Percentiles rank a stretch among this genome's conserved stretches.
Evolutionary conservation across 1,140 invertebrate species (phyloP).

Genomic region (Xylocopa sonorina): DNA sequence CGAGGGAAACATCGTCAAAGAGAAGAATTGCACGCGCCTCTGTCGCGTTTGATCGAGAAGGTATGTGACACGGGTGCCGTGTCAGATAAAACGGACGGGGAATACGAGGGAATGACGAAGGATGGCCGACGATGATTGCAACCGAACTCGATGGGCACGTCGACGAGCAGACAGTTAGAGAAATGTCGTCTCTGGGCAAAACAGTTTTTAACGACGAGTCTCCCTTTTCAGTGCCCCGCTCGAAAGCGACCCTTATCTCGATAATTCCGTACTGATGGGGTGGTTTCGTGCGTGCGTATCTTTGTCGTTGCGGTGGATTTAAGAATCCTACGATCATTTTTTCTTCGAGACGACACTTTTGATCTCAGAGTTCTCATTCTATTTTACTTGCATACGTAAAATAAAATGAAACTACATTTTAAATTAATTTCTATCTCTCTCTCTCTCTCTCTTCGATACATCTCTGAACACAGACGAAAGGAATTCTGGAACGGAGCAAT

Average conservation of each 20-base stretch:
- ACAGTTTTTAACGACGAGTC: constrained; percentile 30
- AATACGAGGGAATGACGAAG: neutral
- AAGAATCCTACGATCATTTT: too few relatives aligned
- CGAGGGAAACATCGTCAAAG: constrained; percentile 22
- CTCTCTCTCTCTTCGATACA: too few relatives aligned
- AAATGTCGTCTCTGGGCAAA: neutral
- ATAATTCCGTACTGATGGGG: neutral
- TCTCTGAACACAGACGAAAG: too few relatives aligned
- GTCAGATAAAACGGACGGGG: too few relatives aligned
- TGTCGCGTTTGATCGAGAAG: neutral
- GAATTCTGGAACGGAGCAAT: too few relatives aligned
- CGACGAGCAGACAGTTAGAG: constrained; percentile 14
- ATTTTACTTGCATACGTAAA: too few relatives aligned
- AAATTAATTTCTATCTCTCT: too few relatives aligned
- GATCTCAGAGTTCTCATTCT: too few relatives aligned
- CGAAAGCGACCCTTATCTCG: neutral
- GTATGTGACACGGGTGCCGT: neutral
- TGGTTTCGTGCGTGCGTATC: too few relatives aligned
- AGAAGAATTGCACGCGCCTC: neutral
- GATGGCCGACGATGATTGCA: constrained; percentile 22
- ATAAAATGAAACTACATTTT: too few relatives aligned
- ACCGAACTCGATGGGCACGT: constrained; percentile 10
- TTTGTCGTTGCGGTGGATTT: too few relatives aligned
- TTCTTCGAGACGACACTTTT: too few relatives aligned
- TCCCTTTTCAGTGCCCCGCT: neutral